Percentiles rank a stretch among this genome's conserved stretches.
phyloP scores from a whole-genome alignment of 2,888 invertebrate species.

The Marronus borbonicus region DNA sequence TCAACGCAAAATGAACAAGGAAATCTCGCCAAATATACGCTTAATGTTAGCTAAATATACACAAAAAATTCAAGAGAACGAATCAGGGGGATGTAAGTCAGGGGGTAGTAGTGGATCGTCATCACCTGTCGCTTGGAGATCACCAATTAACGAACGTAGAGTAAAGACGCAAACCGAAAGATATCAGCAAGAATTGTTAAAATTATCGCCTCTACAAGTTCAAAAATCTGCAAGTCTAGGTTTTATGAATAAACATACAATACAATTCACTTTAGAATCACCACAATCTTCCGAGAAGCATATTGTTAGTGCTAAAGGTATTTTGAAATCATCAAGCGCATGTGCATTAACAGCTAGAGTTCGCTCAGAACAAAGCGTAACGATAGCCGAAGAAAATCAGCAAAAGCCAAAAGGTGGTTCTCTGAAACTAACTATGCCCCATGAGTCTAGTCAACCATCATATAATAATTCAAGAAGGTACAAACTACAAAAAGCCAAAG shows the following conservation, averaged over 20 bases:
- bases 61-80: slow-evolving; percentile 76
- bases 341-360: slow-evolving; percentile 55
- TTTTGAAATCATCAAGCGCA: slow-evolving; percentile 68
- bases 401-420: slow-evolving; percentile 58
- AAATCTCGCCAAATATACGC: slow-evolving; percentile 80
- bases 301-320: slow-evolving; percentile 57
- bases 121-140: slow-evolving; percentile 78
- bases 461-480: slow-evolving; percentile 72
- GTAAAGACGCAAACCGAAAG: slow-evolving; percentile 72
- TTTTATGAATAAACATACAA: slow-evolving; percentile 62
- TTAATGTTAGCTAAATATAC: slow-evolving; percentile 82
- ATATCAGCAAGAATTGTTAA: slow-evolving; percentile 70
- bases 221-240: slow-evolving; percentile 78
- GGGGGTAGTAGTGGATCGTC: slow-evolving; percentile 76
- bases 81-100: slow-evolving; percentile 65
- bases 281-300: slow-evolving; percentile 22
- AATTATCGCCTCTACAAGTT: slow-evolving; percentile 71
- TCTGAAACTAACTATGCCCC: slow-evolving; percentile 61
- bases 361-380: slow-evolving; percentile 37
- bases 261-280: slow-evolving; percentile 63
- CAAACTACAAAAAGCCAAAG: slow-evolving; percentile 80
- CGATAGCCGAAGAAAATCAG: slow-evolving; percentile 56
- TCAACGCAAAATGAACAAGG: slow-evolving; percentile 75
- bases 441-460: slow-evolving; percentile 32
- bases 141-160: slow-evolving; percentile 76